These are phyloP conservation scores for Cheilosia urbana DNA, from an alignment of 2,888 invertebrate genomes.

Conservation along the genomic window DNA sequence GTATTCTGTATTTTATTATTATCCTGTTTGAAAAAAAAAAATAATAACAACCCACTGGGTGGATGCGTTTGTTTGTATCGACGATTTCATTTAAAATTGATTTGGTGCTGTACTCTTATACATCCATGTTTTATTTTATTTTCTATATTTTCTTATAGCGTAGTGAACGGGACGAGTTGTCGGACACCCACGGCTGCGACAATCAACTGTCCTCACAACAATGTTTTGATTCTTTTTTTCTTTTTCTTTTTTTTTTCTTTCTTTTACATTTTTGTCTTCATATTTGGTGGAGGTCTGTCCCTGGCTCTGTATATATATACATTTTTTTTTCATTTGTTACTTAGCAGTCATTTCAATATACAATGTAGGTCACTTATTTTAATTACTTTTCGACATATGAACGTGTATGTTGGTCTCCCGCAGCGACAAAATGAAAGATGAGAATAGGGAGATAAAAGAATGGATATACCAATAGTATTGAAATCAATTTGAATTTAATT, in stretches of 20 bases:
- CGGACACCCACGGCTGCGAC: not conserved
- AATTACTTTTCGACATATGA: constrained; percentile 61
- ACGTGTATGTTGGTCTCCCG: not conserved
- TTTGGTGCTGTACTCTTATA: constrained; percentile 5
- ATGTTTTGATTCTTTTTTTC: not conserved
- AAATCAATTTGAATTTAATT: constrained; percentile 71
- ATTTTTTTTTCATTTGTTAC: not conserved
- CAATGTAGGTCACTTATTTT: constrained; percentile 65
- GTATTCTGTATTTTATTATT: constrained; percentile 12
- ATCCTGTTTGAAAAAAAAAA: constrained; percentile 32
- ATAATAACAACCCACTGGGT: constrained; percentile 30
- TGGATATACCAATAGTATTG: constrained; percentile 47
- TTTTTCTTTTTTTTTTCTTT: not conserved
- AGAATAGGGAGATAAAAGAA: constrained; percentile 53
- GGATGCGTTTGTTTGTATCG: constrained; percentile 24
- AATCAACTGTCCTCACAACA: constrained; percentile 2
- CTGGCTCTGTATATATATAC: too few relatives aligned
- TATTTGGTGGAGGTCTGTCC: not conserved
- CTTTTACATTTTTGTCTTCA: not conserved
- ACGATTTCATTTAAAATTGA: constrained; percentile 50
- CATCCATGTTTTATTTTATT: not conserved
- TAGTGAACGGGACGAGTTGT: not conserved
- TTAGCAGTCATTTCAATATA: constrained; percentile 16
- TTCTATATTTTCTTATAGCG: not conserved
- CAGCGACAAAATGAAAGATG: constrained; percentile 52